A percentile compares a stretch with the other conserved stretches of the same genome.
Evolutionary conservation across 1,140 invertebrate species (phyloP).

Genomic region (Musca domestica): DNA sequence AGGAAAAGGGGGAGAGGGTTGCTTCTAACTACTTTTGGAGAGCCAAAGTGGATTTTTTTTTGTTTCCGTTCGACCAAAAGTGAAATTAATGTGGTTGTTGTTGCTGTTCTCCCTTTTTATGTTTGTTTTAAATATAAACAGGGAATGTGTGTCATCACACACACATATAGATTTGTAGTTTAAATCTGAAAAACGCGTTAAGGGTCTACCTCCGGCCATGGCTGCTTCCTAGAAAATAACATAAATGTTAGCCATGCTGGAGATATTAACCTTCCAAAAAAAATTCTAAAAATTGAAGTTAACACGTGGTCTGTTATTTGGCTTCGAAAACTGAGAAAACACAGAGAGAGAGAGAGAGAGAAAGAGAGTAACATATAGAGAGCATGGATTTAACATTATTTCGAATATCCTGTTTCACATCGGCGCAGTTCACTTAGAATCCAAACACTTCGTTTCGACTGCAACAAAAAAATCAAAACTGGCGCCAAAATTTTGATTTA

Average conservation of each 20-base stretch:
- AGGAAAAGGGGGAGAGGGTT: not conserved
- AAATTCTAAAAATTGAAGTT: no score
- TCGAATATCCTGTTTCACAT: not conserved
- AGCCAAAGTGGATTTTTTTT: not conserved
- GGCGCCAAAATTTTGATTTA: conserved; percentile 10
- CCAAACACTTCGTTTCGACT: not conserved
- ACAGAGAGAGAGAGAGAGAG: no score
- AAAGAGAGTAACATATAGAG: no score
- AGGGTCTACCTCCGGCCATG: no score
- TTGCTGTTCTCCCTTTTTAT: not conserved
- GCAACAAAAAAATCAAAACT: not conserved
- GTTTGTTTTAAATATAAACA: not conserved
- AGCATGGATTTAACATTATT: not conserved
- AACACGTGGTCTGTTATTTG: no score
- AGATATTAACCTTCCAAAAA: no score
- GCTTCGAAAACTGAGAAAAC: no score
- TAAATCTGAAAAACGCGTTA: no score
- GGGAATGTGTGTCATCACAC: conserved; percentile 7
- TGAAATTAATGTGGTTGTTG: not conserved
- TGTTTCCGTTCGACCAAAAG: not conserved
- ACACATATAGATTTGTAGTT: not conserved
- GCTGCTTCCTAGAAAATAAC: no score
- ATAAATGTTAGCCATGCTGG: no score
- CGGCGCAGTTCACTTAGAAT: not conserved
- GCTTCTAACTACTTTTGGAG: not conserved